Evolutionary conservation across 1,140 invertebrate species (phyloP), one percentile per base, ranked within the genome.

Genomic region (Brachionus angularis): DNA sequence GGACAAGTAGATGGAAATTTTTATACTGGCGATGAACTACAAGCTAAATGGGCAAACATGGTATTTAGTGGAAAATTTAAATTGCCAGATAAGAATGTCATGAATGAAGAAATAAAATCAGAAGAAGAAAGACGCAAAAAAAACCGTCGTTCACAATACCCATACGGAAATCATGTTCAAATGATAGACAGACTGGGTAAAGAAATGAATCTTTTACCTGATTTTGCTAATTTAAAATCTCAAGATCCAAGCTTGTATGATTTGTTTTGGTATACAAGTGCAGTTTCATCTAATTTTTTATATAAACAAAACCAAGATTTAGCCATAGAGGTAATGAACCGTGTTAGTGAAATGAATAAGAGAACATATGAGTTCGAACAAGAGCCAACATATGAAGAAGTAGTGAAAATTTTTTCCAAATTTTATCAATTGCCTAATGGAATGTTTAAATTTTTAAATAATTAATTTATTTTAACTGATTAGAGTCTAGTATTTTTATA

Each of bases 101-200:
- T 67, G 62, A 4, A 25, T 3, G 23, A 46, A 14, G 42, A 46
- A 29, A 67, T 67, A n/a, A 14, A 67, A 1, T 21, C 16, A 34
- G 62, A 46, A 31, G 42, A 46, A 31, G 16, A 46, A n/a, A 29
- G 29, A 27, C 25, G 62, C 3, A 34, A 46, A 5, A 67, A 46
- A 29, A 67, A 67, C 18, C 16, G 25, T 33, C 33, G 16, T 18
- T n/a, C 62, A n/a, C 62, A 67, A 21, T 67, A 67, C 27, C 62
- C 62, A 0, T 67, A 67, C 27, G 62, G 62, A 8, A 47, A 46
- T 46, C 36, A 67, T n/a, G 27, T 25, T 21, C 7, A 12, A 46
- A 12, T 67, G 42, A 16, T 21, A 23, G 62, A 67, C 23, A 67
- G 46, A 50, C 23, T 67, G n/a, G 62, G 39, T 12, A 67, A 50